phyloP scores from a whole-genome alignment of 2,797 vertebrate genomes.

The Gobio occitaniae region DNA sequence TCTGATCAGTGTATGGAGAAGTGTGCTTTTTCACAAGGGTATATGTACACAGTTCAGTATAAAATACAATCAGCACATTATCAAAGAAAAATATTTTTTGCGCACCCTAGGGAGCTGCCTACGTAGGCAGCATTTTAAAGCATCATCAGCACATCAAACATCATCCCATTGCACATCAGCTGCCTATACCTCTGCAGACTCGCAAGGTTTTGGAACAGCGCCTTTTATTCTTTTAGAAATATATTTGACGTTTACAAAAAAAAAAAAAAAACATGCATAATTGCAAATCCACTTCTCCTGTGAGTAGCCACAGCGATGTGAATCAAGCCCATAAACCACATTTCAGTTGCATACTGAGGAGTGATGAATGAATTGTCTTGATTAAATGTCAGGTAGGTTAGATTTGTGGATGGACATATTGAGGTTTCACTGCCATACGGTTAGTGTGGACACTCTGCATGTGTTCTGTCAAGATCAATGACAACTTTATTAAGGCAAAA shows the following conservation, averaged over 20 bases:
- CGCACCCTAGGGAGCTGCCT: not conserved
- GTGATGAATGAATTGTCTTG: not conserved
- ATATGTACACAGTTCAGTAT: not conserved
- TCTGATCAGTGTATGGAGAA: not conserved
- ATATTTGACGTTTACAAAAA: not conserved
- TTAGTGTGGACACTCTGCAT: not conserved
- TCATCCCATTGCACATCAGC: not conserved
- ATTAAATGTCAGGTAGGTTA: constrained; percentile 8
- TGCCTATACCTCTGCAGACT: not conserved
- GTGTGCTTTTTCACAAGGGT: not conserved
- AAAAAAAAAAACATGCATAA: not conserved
- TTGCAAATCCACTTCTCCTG: not conserved
- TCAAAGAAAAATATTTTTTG: not conserved
- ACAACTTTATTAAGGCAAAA: constrained; percentile 14
- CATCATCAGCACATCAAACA: not conserved
- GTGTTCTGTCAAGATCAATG: constrained; percentile 35
- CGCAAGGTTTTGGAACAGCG: not conserved
- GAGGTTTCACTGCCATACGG: not conserved
- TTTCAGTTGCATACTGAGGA: not conserved
- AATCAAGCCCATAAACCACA: not conserved
- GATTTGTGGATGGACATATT: not conserved
- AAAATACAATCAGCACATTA: not conserved
- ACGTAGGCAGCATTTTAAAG: not conserved
- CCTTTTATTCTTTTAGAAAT: not conserved
- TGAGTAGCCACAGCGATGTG: not conserved